Evolutionary conservation across 2,888 invertebrate genomes (phyloP), one percentile per base, ranked within the genome.

Genomic region (Melikaiella ostensackeni): DNA sequence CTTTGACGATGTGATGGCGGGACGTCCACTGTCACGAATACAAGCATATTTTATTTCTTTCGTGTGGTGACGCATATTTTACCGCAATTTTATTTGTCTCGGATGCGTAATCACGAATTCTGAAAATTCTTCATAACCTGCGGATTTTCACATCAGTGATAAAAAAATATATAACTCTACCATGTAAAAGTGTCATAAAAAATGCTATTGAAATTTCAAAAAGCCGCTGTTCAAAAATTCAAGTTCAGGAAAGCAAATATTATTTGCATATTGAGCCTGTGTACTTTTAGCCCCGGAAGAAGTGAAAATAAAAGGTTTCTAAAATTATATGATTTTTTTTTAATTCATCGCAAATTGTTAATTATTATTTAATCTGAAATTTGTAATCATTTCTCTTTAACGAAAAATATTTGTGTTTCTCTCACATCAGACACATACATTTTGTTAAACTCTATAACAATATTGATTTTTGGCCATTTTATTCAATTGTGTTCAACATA

Each of bases 11-110:
- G 33, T 38, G 24, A 64, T 42, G 38, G 64, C 38, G 7, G 21
- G 64, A 42, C 64, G 64, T 64, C 38, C 38, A 64, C 64, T 64
- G 66, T 27, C 27, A 16, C 66, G 46, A 66, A 19, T 35, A 46
- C 66, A 46, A 66, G 66, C 24, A 42, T 66, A 66, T 66, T 66
- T 66, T 66, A 46, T 66, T 66, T 66, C 24, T 46, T 66, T 66
- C 38, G 46, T 38, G 27, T 46, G 19, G n/a, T 66, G 66, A 9
- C n/a, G 21, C 50, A 66, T 66, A 46, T 66, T 66, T 66, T 21
- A 66, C 46, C 19, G 66, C 38, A 46, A 46, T 66, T 66, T 63
- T 66, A 46, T 66, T 66, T 66, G 8, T 19, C 46, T 30, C 66
- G 46, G 66, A 66, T 66, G 19, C 46, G 46, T 66, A 30, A 42